Evolutionary conservation across 2,888 invertebrate species (phyloP).

Genomic region (Mallateleia sp.): DNA sequence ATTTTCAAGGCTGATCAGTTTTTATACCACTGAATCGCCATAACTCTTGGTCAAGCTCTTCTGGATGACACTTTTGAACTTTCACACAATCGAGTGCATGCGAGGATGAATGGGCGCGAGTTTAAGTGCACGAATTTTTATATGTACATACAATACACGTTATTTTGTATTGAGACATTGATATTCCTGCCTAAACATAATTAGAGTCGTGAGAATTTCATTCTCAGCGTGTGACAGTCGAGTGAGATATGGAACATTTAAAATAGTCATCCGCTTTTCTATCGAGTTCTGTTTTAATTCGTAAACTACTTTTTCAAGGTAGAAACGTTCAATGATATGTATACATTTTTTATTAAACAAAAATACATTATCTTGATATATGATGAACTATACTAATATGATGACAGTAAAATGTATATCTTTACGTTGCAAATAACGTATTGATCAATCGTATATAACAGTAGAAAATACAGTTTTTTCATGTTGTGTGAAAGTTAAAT

Average conservation of each 20-base stretch:
- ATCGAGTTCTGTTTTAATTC: too few relatives aligned
- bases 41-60: neutral
- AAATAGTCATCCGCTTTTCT: neutral
- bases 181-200: conserved; percentile 43
- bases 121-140: conserved; percentile 48
- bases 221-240: conserved; percentile 36
- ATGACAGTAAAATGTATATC: too few relatives aligned
- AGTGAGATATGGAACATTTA: conserved; percentile 13
- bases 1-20: conserved; percentile 67
- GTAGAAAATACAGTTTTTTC: too few relatives aligned
- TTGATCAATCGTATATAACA: too few relatives aligned
- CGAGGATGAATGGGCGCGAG: conserved; percentile 50
- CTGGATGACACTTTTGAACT: conserved; percentile 9
- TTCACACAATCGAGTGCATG: conserved; percentile 44
- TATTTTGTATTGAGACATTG: conserved; percentile 51
- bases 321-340: too few relatives aligned
- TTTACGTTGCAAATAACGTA: too few relatives aligned
- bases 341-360: too few relatives aligned
- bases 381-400: too few relatives aligned
- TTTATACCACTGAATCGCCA: conserved; percentile 35
- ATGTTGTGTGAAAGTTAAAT: too few relatives aligned
- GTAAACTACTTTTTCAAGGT: too few relatives aligned
- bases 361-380: too few relatives aligned
- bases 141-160: conserved; percentile 63
- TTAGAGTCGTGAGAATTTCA: conserved; percentile 29